Percentiles rank a stretch among this genome's conserved stretches.
These are phyloP conservation scores for Pteromalus puparum DNA, from an alignment of 1,140 invertebrate genomes.

Conservation along the genomic window DNA sequence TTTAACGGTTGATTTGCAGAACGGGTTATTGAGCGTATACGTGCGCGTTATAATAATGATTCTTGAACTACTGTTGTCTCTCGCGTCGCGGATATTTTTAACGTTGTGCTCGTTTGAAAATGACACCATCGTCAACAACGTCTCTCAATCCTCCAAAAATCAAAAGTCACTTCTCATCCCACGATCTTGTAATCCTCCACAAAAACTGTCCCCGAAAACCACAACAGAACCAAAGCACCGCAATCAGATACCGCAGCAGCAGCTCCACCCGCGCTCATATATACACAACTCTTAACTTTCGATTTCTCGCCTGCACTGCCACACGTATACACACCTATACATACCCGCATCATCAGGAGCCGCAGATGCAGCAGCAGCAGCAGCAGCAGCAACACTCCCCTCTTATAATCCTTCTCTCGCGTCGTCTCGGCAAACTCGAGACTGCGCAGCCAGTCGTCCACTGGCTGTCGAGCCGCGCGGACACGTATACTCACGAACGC, in stretches of 20 bases:
- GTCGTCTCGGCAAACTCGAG: not conserved
- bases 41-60: not conserved
- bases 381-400: not conserved
- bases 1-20: not conserved
- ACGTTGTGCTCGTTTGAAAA: too few relatives aligned
- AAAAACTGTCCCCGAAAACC: too few relatives aligned
- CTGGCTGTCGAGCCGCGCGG: conserved; percentile 55
- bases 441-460: conserved; percentile 59
- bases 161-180: too few relatives aligned
- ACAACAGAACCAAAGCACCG: too few relatives aligned
- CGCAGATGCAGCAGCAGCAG: not conserved
- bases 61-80: not conserved
- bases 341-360: not conserved
- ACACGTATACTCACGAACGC: not conserved
- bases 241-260: not conserved
- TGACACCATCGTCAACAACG: too few relatives aligned
- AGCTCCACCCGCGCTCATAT: conserved; percentile 16
- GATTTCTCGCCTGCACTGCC: not conserved
- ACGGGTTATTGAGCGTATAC: not conserved
- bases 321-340: not conserved
- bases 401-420: not conserved
- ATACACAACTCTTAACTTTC: conserved; percentile 40
- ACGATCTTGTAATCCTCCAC: too few relatives aligned
- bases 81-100: too few relatives aligned
- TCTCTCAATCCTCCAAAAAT: too few relatives aligned